Evolutionary conservation across 2,113 vertebrate genomes (phyloP).

Genomic region (Proteles cristata): DNA sequence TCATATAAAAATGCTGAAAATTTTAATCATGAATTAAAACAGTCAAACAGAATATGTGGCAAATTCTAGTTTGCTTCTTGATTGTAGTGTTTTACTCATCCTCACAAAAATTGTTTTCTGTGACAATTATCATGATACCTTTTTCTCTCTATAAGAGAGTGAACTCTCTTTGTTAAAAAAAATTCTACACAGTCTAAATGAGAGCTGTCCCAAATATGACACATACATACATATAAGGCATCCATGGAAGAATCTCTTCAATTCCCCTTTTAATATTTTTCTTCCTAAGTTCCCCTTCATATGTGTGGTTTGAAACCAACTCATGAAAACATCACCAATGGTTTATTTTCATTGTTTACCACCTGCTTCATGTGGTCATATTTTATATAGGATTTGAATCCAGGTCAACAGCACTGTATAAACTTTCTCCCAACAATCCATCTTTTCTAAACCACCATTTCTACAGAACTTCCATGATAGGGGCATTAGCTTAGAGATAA

Average conservation of each 20-base stretch:
- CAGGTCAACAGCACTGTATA: background rate
- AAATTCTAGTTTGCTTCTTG: background rate
- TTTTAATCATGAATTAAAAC: conserved; percentile 40
- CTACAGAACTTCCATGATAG: background rate
- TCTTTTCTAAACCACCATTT: background rate
- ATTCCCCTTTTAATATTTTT: background rate
- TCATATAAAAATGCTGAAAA: background rate
- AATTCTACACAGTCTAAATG: background rate
- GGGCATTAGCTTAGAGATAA: background rate
- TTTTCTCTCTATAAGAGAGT: background rate
- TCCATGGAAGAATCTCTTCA: background rate
- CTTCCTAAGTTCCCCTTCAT: background rate
- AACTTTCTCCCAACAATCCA: background rate
- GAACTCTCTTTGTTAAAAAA: background rate
- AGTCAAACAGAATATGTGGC: background rate
- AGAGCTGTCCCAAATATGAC: background rate
- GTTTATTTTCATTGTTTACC: conserved; percentile 1
- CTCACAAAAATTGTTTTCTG: background rate
- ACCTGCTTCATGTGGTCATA: background rate
- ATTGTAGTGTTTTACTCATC: background rate
- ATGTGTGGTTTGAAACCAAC: background rate
- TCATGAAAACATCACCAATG: background rate
- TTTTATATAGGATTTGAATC: background rate
- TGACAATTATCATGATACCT: background rate
- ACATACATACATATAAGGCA: background rate